Evolutionary conservation across 2,113 vertebrate genomes (phyloP).

Genomic region (Erythrocebus patas): DNA sequence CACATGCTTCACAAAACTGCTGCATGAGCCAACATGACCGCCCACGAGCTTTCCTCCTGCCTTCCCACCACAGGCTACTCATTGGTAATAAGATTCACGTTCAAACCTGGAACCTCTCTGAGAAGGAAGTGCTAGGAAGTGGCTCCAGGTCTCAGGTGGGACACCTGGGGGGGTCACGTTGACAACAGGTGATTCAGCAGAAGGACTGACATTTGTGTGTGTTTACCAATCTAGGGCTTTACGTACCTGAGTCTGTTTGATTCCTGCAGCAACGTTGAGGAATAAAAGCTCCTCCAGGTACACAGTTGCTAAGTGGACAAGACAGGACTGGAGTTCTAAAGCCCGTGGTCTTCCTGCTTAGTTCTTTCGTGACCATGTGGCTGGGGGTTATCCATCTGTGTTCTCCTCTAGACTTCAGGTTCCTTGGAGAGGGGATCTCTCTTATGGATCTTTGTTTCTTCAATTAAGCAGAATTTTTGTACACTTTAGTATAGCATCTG

Average conservation of each 20-base stretch:
- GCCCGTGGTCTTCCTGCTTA: background rate
- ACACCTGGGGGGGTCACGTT: background rate
- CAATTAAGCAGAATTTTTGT: background rate
- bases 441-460: background rate
- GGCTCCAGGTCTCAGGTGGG: background rate
- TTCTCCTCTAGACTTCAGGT: background rate
- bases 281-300: background rate
- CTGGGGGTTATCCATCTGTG: background rate
- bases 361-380: background rate
- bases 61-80: background rate
- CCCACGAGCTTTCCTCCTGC: background rate
- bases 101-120: background rate
- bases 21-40: background rate
- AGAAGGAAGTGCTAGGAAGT: background rate
- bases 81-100: background rate
- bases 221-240: background rate
- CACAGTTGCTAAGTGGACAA: background rate
- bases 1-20: background rate
- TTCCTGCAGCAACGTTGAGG: background rate
- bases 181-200: background rate
- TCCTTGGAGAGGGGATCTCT: background rate
- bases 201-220: background rate
- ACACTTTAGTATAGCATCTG: background rate
- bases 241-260: background rate
- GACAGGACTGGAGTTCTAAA: background rate